Conservation (phyloP, 2,888 invertebrate genomes). For the Hanleya hanleyi region DNA sequence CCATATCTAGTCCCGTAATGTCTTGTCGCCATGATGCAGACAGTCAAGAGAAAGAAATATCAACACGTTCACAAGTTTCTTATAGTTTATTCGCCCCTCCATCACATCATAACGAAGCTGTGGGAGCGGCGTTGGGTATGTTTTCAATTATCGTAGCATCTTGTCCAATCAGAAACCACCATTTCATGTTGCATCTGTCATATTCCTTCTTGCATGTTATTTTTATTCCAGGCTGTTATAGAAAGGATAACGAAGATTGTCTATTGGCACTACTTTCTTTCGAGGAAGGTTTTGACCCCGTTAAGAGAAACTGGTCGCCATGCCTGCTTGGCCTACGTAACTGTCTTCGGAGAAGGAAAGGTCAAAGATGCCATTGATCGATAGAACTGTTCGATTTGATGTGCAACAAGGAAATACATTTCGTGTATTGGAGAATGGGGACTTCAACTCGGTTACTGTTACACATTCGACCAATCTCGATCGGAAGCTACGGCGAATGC, state of each 20-base stretch:
- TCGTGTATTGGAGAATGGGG: not conserved
- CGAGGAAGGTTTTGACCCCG: not conserved
- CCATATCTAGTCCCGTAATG: too few relatives aligned
- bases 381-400: not conserved
- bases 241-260: not conserved
- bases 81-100: too few relatives aligned
- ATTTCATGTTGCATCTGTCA: too few relatives aligned
- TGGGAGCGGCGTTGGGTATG: not conserved
- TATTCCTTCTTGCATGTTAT: not conserved
- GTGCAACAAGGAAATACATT: not conserved
- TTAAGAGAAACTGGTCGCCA: not conserved
- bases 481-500: not conserved
- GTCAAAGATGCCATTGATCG: not conserved
- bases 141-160: not conserved
- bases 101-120: not conserved
- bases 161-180: too few relatives aligned
- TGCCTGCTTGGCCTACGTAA: not conserved
- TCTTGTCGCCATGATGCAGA: too few relatives aligned
- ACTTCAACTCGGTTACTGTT: not conserved
- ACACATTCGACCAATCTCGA: not conserved
- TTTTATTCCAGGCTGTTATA: not conserved
- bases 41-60: too few relatives aligned
- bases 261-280: not conserved
- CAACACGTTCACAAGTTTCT: too few relatives aligned
- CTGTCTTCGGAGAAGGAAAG: not conserved